These are phyloP conservation scores for Pogoniulus pusillus DNA, from an alignment of 2,797 vertebrate species.

Conservation along the genomic window DNA sequence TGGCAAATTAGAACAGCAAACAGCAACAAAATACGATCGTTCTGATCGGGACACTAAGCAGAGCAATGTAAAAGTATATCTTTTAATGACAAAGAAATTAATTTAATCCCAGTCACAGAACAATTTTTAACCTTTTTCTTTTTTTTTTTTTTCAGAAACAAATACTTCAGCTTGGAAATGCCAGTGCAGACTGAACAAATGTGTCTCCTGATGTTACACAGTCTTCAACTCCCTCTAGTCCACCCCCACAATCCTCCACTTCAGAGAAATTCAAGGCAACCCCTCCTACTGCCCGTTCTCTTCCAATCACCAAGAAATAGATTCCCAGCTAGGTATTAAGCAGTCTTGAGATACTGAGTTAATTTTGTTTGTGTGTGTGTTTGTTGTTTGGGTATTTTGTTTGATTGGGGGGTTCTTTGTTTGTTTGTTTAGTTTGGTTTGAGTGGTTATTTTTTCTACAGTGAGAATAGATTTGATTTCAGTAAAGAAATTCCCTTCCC, in stretches of 20 bases:
- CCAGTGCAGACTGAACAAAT: constrained; percentile 69
- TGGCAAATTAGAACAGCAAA: neutral
- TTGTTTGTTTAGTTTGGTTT: neutral
- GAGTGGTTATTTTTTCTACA: neutral
- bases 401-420: neutral
- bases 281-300: constrained; percentile 38
- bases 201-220: constrained; percentile 64
- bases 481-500: constrained; percentile 43
- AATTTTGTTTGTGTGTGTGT: constrained; percentile 20
- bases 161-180: constrained; percentile 65
- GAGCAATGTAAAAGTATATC: constrained; percentile 20
- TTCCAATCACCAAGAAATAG: constrained; percentile 2
- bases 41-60: constrained; percentile 46
- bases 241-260: constrained; percentile 46
- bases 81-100: constrained; percentile 62
- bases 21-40: constrained; percentile 38
- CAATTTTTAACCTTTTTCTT: constrained; percentile 73
- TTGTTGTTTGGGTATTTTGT: neutral
- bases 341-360: constrained; percentile 5
- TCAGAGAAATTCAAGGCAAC: constrained; percentile 36
- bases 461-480: constrained; percentile 26
- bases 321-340: constrained; percentile 16
- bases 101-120: constrained; percentile 59
- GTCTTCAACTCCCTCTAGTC: constrained; percentile 54
- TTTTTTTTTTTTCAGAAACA: constrained; percentile 64